Base-by-base conservation (phyloP, 2,797 vertebrate species). In the Eidolon dupreanum region DNA sequence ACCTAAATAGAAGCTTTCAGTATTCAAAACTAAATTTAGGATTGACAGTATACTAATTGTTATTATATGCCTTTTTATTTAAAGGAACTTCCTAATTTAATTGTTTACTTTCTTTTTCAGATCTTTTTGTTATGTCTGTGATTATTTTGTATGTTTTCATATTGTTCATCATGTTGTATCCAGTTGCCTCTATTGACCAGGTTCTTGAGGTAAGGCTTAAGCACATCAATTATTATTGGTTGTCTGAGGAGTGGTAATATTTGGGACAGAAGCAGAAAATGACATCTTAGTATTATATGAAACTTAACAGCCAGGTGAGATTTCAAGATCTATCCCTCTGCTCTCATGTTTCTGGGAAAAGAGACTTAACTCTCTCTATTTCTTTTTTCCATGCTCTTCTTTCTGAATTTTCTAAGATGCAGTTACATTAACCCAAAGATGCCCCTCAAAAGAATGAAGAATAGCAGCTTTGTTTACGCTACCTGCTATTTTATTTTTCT, bases 161-260 rank as follows among this genome's bases (percentile, higher is more conserved):
- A 88, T 97, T 99, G 70, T 98, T 99, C 98, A 99, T 99, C 98
- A 98, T 99, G 99, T 99, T 99, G 97, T 96, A 99, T 97, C 99
- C 99, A 16, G 92, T 99, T 86, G 90, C 99, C 92, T 83, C 97
- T 84, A 98, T 99, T 57, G 99, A 99, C 0, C 0, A 88, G 0
- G 98, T 98, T 98, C 98, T 99, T 85, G 98, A 99, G 99, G 99
- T 99, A 98, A 98, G 99, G 61, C 9, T 89, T 68, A 41, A 73
- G n/a, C 11, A 61, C 63, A 53, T 73, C 38, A 36, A 3, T 95
- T 78, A 19, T 63, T 87, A 24, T 22, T 71, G 66, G 24, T 95
- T 90, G 31, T 88, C 77, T 31, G 53, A 51, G 66, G 28, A 38
- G n/a, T 38, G 55, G 6, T 36, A 22, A 28, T 51, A 16, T n/a